Evolutionary conservation across 2,797 vertebrate genomes (phyloP), one percentile per base, ranked within the genome.

Genomic region (Myotis myotis): DNA sequence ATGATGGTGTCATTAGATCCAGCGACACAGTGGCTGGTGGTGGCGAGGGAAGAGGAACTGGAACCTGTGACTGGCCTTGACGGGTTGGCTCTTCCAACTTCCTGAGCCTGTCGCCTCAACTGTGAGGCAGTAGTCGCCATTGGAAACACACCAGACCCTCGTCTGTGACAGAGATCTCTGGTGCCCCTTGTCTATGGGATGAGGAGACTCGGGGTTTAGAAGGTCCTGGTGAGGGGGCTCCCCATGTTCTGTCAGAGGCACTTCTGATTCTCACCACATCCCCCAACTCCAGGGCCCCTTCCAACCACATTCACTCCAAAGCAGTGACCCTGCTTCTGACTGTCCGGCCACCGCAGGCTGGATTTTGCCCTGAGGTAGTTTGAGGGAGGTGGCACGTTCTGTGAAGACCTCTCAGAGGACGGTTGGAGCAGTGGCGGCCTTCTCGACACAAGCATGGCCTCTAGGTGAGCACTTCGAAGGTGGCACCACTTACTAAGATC

Each of bases 31-130:
- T 3, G 9, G 12, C 47, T 22, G 4, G 5, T 8, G 15, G 38
- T 62, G 25, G 22, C 12, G 55, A 83, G 23, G 12, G 17, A 1
- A 1, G 10, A 1, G 20, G 33, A 22, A 36, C 10, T 0, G 1
- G 20, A 28, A 51, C 16, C 36, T 51, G 4, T 10, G 2, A 53
- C 33, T 36, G 22, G 30, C 33, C 1, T 33, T 30, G 33, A 13
- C 11, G 19, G 8, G 13, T 2, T 28, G 15, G 62, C 38, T 22
- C 8, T 9, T 64, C 33, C 38, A 23, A 51, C 16, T 8, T 38
- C 22, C 30, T 30, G 60, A 76, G 28, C 10, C 62, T 2, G 33
- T 49, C 47, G 75, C 4, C 41, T 79, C 49, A 41, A 12, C 55
- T 38, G 36, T 36, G 8, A 66, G 28, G 25, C 25, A 8, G 25